Evolutionary conservation across 2,797 vertebrate species (phyloP).

Genomic region (Chaetodon trifasciatus): DNA sequence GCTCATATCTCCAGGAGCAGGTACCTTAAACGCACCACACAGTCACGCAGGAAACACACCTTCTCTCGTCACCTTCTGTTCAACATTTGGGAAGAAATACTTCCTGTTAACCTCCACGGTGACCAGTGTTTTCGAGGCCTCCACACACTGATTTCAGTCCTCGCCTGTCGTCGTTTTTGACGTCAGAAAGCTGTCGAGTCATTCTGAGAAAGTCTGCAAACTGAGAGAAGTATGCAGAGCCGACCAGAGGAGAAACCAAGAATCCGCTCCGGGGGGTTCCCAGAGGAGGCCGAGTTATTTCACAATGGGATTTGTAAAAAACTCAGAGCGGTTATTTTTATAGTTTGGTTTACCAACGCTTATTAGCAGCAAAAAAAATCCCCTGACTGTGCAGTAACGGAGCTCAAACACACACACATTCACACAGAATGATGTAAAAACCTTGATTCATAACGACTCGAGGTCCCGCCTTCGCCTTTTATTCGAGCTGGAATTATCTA

Average conservation of each 20-base stretch:
- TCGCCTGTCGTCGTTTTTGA: too few species aligned
- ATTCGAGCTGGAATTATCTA: neutral
- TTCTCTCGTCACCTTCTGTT: too few species aligned
- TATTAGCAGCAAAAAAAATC: neutral
- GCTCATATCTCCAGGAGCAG: constrained; percentile 95
- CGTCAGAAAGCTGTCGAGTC: neutral
- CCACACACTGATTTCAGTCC: too few species aligned
- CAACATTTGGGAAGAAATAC: neutral
- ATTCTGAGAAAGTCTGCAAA: neutral
- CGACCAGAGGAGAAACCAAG: neutral
- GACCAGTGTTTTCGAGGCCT: neutral
- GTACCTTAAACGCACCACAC: constrained; percentile 73
- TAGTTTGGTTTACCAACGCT: neutral
- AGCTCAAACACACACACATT: neutral
- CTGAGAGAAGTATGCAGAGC: neutral
- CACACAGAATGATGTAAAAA: constrained; percentile 5
- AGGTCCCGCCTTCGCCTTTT: neutral
- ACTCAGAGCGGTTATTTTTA: neutral
- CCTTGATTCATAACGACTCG: neutral
- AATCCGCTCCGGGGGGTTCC: neutral
- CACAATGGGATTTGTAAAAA: neutral
- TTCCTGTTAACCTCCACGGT: neutral
- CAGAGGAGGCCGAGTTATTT: neutral
- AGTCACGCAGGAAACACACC: neutral
- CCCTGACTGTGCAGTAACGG: neutral